phyloP scores from a whole-genome alignment of 2,113 vertebrate species.

The Butorides virescens region DNA sequence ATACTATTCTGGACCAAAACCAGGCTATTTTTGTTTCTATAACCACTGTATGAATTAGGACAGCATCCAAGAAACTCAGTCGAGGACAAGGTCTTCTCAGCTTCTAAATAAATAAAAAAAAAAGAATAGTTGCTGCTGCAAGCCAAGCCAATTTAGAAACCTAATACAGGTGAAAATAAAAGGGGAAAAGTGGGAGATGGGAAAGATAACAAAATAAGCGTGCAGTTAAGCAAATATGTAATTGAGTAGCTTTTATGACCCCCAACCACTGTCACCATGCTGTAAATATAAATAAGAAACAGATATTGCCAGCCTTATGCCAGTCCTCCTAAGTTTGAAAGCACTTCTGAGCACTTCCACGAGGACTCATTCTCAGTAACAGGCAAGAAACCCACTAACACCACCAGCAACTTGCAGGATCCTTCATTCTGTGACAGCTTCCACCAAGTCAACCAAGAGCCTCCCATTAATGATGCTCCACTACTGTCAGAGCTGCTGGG shows the following conservation, averaged over 20 bases:
- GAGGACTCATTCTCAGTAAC: background rate
- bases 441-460: background rate
- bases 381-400: background rate
- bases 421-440: background rate
- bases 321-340: background rate
- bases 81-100: background rate
- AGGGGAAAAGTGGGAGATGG: background rate
- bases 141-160: background rate
- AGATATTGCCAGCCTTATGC: background rate
- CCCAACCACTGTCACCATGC: background rate
- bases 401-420: background rate
- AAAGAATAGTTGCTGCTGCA: background rate
- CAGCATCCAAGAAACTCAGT: background rate
- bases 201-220: background rate
- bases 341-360: background rate
- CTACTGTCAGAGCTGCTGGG: conserved; percentile 20
- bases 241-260: background rate
- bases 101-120: background rate
- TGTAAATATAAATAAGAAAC: background rate
- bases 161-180: background rate
- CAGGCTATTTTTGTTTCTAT: background rate
- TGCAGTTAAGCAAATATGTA: background rate
- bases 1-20: background rate
- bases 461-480: conserved; percentile 3
- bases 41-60: background rate